Percentiles rank a stretch among this genome's conserved stretches.
Conservation (phyloP, 2,113 vertebrate species). For the Saguinus imperator region DNA sequence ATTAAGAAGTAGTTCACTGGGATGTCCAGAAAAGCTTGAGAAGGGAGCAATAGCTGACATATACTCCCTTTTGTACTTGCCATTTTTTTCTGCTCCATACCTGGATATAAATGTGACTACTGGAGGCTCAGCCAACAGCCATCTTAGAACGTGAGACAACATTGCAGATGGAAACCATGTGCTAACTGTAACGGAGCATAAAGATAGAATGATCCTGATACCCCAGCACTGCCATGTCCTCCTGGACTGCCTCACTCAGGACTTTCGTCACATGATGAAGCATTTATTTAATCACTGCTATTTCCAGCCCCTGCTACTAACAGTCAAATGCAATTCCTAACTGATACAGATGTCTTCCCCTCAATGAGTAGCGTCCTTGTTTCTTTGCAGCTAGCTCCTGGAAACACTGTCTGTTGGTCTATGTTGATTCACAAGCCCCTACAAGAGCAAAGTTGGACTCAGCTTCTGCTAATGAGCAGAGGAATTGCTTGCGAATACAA, state of each 20-base stretch:
- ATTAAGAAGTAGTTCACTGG: not conserved
- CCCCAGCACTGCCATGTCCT: not conserved
- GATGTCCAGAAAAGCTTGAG: not conserved
- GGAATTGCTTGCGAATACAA: slow-evolving; percentile 71
- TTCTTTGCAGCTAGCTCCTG: slow-evolving; percentile 56
- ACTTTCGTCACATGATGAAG: not conserved
- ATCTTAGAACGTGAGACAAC: not conserved
- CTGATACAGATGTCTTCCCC: slow-evolving; percentile 3
- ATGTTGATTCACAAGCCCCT: slow-evolving; percentile 64
- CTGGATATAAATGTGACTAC: not conserved
- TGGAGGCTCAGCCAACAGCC: not conserved
- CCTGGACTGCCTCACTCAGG: not conserved
- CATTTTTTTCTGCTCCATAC: not conserved
- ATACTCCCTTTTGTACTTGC: not conserved
- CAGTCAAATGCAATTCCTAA: slow-evolving; percentile 15
- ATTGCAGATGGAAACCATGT: not conserved
- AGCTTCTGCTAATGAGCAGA: slow-evolving; percentile 70
- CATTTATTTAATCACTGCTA: not conserved
- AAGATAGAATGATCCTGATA: not conserved
- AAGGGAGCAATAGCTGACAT: not conserved
- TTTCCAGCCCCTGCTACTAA: slow-evolving; percentile 12
- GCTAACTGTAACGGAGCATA: not conserved
- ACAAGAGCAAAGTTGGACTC: slow-evolving; percentile 63
- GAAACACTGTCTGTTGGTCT: slow-evolving; percentile 59
- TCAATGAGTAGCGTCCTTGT: slow-evolving; percentile 41